Evolutionary conservation across 2,888 invertebrate genomes (phyloP), one percentile per base, ranked within the genome.

Genomic region (Nomada ferruginata): DNA sequence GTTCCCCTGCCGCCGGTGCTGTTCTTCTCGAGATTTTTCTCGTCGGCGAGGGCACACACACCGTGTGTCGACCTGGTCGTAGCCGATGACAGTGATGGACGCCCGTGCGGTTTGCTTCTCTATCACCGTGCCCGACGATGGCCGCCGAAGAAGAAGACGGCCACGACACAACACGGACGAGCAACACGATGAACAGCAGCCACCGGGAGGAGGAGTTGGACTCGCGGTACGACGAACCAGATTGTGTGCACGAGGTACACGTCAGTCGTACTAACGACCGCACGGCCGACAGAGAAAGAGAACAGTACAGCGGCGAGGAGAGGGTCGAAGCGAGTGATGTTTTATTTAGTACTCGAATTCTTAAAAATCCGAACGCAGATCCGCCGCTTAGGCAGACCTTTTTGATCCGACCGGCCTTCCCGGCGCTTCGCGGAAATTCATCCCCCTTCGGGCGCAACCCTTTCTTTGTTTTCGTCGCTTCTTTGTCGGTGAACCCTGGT

Each of bases 191-290:
- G 44, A 47, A 53, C 52, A 61, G 60, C 63, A 66, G 70, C 66
- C 44, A 53, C 20, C 61, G 64, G 69, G 66, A 64, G 80, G 76
- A 60, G 75, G 71, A 81, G 80, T 68, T 77, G 76, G 87, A 83
- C 78, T 76, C 80, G 83, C 82, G 82, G 86, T 85, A 83, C 87
- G 87, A 87, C 88, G 90, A 90, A 90, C 89, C 90, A 90, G 91
- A 91, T 92, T 90, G 90, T 89, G 87, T 86, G 87, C 88, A 85
- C 88, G 89, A 91, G 91, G 87, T 92, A 92, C 91, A 92, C 91
- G 92, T 92, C 91, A 92, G 89, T 90, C 90, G 90, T 92, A 92
- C 92, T 92, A 92, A 93, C 92, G 92, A 92, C 90, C 89, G 79
- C 85, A 64, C 76, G 65, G 18, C 23, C 82, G 76, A 75, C 52